Evolutionary conservation across 2,797 vertebrate genomes (phyloP).

Genomic region (Bovichtus variegatus): DNA sequence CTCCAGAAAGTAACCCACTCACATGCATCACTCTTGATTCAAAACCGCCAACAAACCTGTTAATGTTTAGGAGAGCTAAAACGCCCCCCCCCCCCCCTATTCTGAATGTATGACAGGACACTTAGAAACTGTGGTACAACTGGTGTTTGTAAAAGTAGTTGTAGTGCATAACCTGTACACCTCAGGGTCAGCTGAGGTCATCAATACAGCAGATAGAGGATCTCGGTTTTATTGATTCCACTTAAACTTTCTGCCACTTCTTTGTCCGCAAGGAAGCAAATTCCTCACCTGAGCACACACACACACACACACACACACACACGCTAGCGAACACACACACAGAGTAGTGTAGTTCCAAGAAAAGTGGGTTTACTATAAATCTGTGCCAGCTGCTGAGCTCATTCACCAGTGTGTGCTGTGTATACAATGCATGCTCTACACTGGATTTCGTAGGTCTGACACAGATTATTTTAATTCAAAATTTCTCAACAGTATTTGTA

Average conservation of each 20-base stretch:
- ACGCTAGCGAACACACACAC: background rate
- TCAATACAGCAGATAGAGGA: conserved; percentile 5
- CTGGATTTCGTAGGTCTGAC: background rate
- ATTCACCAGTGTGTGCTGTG: background rate
- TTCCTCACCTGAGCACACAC: conserved; percentile 3
- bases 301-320: background rate
- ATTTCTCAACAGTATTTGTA: background rate
- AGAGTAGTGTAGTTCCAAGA: background rate
- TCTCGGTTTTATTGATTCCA: conserved; percentile 41
- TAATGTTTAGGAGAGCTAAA: background rate
- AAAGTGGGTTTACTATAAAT: background rate
- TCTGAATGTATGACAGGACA: background rate
- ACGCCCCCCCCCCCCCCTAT: background rate
- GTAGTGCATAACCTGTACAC: background rate
- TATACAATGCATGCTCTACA: background rate
- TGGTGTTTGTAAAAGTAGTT: background rate
- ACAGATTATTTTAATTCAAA: background rate
- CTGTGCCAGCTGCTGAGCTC: background rate
- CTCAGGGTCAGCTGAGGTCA: conserved; percentile 27
- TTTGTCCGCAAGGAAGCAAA: conserved; percentile 42
- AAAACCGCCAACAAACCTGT: background rate
- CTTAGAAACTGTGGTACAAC: background rate
- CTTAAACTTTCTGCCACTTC: conserved; percentile 19
- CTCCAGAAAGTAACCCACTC: background rate
- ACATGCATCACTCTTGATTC: background rate